Conservation (phyloP, 2,797 vertebrate species). For the Gymnoscopelus microlampas region DNA sequence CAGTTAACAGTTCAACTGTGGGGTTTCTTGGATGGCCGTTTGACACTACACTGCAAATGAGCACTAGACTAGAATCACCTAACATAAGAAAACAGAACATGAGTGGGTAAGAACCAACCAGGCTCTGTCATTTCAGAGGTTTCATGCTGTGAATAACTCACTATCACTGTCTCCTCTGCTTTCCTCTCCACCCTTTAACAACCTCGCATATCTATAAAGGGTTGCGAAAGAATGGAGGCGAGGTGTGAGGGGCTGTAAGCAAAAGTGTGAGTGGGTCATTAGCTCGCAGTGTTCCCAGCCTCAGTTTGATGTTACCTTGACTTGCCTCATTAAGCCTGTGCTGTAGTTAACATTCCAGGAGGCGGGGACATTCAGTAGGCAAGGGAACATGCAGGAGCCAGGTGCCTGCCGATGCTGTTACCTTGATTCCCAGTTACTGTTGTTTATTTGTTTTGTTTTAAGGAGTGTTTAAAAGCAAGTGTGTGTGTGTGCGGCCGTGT, state of each 20-base stretch:
- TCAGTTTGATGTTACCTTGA: slow-evolving; percentile 19
- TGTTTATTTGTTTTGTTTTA: background rate
- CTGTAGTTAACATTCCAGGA: slow-evolving; percentile 27
- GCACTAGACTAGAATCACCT: slow-evolving; percentile 8
- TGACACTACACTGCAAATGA: background rate
- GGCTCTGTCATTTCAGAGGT: background rate
- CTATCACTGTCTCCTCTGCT: slow-evolving; percentile 8
- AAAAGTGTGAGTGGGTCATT: background rate
- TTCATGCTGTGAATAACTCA: background rate
- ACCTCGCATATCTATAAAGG: background rate
- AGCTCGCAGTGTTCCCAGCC: slow-evolving; percentile 13
- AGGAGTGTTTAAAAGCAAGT: slow-evolving; percentile 16
- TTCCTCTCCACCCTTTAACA: background rate
- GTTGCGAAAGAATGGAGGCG: too few species aligned
- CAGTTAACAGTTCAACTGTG: slow-evolving; percentile 3
- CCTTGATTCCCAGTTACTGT: background rate
- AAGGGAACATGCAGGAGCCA: slow-evolving; percentile 21
- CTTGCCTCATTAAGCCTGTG: slow-evolving; percentile 27
- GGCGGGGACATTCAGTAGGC: background rate
- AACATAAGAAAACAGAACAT: background rate
- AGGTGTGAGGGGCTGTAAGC: background rate
- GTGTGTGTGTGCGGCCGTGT: background rate
- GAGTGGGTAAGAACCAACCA: background rate
- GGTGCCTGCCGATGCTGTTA: slow-evolving; percentile 6
- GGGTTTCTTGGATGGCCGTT: slow-evolving; percentile 1